Conservation (phyloP, 2,113 vertebrate species). For the Vicugna pacos region DNA sequence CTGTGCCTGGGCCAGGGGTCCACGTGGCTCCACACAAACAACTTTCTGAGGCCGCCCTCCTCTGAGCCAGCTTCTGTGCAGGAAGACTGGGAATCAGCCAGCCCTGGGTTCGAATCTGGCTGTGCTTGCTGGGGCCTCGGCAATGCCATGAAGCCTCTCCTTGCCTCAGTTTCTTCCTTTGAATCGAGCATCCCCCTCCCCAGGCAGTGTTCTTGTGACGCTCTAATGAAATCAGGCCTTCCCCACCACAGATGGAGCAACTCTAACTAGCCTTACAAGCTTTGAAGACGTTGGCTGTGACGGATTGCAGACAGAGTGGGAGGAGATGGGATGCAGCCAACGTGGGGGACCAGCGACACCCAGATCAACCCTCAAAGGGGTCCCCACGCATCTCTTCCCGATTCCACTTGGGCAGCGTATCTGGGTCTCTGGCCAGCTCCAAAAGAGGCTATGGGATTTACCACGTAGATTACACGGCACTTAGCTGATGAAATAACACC, state of each 20-base stretch:
- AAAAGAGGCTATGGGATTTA: conserved; percentile 20
- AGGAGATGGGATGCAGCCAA: not conserved
- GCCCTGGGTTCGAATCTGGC: accelerated
- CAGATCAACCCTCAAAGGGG: not conserved
- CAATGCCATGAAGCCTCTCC: accelerated
- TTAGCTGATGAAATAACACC: conserved; percentile 81
- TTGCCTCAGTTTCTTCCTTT: not conserved
- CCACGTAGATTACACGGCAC: conserved; percentile 77
- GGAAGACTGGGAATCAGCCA: not conserved
- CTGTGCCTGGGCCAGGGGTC: conserved; percentile 59
- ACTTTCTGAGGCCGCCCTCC: not conserved
- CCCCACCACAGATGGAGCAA: not conserved
- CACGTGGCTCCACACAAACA: accelerated
- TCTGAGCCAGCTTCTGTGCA: not conserved
- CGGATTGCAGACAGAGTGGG: not conserved
- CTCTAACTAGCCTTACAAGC: not conserved
- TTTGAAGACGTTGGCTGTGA: accelerated
- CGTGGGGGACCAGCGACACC: accelerated
- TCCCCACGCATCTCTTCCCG: not conserved
- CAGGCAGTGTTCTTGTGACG: accelerated
- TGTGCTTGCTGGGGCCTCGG: not conserved
- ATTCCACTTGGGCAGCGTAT: accelerated
- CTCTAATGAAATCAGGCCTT: accelerated
- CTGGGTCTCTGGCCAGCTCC: not conserved
- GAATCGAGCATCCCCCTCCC: not conserved